These are phyloP conservation scores for Empidonax traillii DNA, from an alignment of 2,113 vertebrate genomes.

Conservation along the genomic window DNA sequence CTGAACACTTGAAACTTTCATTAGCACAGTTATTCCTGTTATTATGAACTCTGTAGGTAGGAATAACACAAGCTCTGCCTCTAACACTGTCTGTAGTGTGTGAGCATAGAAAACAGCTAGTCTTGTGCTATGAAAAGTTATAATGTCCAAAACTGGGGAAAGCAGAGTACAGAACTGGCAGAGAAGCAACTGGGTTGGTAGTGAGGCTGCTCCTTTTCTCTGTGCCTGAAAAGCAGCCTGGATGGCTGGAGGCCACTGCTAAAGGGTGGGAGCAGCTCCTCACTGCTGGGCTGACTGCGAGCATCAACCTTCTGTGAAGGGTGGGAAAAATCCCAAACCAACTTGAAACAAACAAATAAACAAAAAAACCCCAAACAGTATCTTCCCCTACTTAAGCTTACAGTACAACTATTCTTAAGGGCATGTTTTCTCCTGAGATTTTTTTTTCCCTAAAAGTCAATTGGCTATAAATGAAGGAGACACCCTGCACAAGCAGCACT, in stretches of 20 bases:
- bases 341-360: neutral
- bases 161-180: neutral
- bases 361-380: rapidly evolving
- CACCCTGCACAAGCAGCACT: no score
- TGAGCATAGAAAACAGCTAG: neutral
- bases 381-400: neutral
- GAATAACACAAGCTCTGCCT: neutral
- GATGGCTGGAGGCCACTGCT: neutral
- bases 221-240: rapidly evolving
- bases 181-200: neutral
- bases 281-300: neutral
- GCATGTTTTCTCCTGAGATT: neutral
- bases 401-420: neutral
- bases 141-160: neutral
- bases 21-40: neutral
- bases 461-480: neutral
- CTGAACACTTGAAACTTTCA: neutral
- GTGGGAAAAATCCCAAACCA: neutral
- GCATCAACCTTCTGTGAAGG: neutral
- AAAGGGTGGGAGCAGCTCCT: neutral
- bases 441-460: neutral
- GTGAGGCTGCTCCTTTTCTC: neutral
- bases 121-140: neutral
- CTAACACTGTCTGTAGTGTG: neutral
- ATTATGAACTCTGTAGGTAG: neutral